Percentiles rank a stretch among this genome's conserved stretches.
These are phyloP conservation scores for Xenentodon cancila DNA, from an alignment of 2,797 vertebrate species.

Conservation along the genomic window DNA sequence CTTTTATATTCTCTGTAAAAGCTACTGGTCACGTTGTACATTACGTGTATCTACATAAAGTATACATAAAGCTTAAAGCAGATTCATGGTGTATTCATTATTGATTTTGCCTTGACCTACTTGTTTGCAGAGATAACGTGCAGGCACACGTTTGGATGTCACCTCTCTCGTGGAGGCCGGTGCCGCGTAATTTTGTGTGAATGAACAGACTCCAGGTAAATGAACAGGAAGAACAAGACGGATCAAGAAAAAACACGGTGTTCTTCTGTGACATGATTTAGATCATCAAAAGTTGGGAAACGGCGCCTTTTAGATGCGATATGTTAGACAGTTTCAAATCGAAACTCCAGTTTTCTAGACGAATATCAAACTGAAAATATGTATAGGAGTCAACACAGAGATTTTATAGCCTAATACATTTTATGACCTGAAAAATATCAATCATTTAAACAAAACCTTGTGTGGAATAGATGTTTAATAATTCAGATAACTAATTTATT, in stretches of 20 bases:
- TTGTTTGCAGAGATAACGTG: constrained; percentile 53
- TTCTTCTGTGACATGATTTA: background rate
- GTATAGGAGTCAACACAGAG: no score
- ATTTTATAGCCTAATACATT: no score
- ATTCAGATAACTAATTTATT: no score
- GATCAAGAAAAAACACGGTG: constrained; percentile 5
- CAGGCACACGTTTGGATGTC: constrained; percentile 9
- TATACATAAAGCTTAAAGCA: constrained; percentile 69
- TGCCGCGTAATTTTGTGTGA: no score
- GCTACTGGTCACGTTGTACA: constrained; percentile 79
- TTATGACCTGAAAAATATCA: no score
- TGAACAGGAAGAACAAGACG: constrained; percentile 7
- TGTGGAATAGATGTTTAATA: no score
- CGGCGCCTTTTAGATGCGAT: constrained; percentile 30
- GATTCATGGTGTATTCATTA: constrained; percentile 57
- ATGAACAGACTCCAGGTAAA: background rate
- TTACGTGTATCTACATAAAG: constrained; percentile 79
- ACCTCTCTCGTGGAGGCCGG: background rate
- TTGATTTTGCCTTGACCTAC: constrained; percentile 61
- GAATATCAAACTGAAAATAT: no score
- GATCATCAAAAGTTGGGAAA: constrained; percentile 1
- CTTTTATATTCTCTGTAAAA: constrained; percentile 84
- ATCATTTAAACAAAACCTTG: no score
- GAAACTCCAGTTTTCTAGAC: no score
- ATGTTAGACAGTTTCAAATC: no score